Percentiles rank a stretch among this genome's conserved stretches.
phyloP scores from a whole-genome alignment of 2,113 vertebrate genomes.

The Manacus vitellinus region DNA sequence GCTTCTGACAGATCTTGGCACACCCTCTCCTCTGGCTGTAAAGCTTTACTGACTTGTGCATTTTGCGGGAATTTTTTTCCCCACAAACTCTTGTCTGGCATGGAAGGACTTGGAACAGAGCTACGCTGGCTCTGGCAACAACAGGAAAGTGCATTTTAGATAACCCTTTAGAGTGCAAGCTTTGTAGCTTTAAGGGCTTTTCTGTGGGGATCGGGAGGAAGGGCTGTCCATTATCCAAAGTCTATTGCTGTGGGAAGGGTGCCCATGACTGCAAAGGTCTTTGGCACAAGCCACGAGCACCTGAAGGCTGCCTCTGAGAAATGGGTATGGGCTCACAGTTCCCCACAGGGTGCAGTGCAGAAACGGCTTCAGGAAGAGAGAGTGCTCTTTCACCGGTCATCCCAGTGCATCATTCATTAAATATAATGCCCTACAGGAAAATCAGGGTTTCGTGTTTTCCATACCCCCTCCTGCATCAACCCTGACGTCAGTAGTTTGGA shows the following conservation, averaged over 20 bases:
- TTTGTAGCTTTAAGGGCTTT: conserved; percentile 9
- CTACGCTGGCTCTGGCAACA: neutral
- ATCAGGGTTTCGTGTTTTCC: neutral
- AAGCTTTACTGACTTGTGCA: conserved; percentile 22
- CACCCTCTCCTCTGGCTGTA: neutral
- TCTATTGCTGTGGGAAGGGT: neutral
- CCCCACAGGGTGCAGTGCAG: neutral
- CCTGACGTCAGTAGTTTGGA: neutral
- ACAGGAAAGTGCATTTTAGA: neutral
- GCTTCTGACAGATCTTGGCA: conserved; percentile 33
- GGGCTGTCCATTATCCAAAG: neutral
- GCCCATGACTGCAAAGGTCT: neutral
- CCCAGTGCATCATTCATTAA: conserved; percentile 23
- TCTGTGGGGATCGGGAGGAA: neutral
- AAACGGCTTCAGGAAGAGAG: neutral
- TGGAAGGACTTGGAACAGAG: conserved; percentile 21
- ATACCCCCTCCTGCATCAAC: neutral
- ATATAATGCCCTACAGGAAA: conserved; percentile 17
- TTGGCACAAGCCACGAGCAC: neutral
- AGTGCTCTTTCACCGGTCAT: neutral
- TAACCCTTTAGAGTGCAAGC: neutral
- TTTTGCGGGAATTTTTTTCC: neutral
- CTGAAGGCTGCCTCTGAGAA: neutral
- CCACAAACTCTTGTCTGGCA: neutral
- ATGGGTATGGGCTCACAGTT: neutral